Conservation (phyloP, 2,797 vertebrate species). For the Aldrovandia affinis region DNA sequence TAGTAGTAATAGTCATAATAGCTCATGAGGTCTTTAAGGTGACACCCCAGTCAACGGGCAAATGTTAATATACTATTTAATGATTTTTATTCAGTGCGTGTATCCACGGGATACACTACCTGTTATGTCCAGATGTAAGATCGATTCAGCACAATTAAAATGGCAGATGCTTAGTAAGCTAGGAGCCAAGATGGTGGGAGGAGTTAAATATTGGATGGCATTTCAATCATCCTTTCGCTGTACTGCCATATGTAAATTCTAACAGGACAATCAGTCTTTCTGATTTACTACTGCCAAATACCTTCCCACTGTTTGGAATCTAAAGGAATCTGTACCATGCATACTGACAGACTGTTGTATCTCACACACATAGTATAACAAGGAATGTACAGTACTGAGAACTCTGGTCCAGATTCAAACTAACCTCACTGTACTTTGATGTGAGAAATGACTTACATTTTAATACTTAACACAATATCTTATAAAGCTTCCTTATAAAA, state of each 20-base stretch:
- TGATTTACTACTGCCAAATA: background rate
- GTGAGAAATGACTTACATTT: background rate
- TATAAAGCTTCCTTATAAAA: background rate
- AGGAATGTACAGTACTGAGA: background rate
- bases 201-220: background rate
- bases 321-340: background rate
- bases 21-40: background rate
- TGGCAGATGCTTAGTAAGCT: background rate
- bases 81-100: background rate
- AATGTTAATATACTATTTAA: background rate
- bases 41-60: background rate
- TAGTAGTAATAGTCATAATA: background rate
- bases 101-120: background rate
- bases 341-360: background rate
- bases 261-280: background rate
- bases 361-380: background rate
- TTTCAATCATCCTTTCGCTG: background rate
- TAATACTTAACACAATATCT: background rate
- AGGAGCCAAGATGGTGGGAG: background rate
- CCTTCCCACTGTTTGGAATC: background rate
- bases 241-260: background rate
- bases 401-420: background rate
- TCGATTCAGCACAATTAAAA: background rate
- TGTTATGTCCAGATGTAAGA: constrained; percentile 8
- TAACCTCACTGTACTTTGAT: background rate